Base-by-base conservation (phyloP, 1,140 invertebrate species). In the Cryptotermes secundus region DNA sequence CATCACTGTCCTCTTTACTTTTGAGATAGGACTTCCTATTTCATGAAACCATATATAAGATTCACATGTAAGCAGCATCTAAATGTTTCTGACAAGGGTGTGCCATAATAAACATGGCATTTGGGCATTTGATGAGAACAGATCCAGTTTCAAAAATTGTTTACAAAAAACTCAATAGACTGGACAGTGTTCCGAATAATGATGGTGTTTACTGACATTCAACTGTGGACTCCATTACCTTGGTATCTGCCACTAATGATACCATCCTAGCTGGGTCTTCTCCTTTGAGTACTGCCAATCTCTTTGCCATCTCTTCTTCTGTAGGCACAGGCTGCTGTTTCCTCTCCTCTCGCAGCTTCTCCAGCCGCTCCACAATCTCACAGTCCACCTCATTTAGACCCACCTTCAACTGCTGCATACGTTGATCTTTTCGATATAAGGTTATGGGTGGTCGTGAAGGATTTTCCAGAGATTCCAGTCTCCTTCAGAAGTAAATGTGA, bases 321-420 rank as follows among this genome's bases (percentile, higher is more conserved):
- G 85, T 65, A 83, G 49, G 83, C 9, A 80, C 16, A 45, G 65
- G 83, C 49, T 81, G 49, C 31, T 36, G 49, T 83, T 87, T 87
- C 82, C 87, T 87, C 72, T 91, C 89, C 84, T 90, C 90, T 87
- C 92, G 93, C 7, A 94, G 88, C 86, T 91, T 92, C 87, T 93
- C 91, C 83, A 95, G 88, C 24, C 93, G 89, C 83, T 93, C 91
- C 16, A 90, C 89, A 72, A 94, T 91, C 86, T 92, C 90, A 65
- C 90, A 88, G 87, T 91, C 91, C 65, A 89, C 88, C 49, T 88
- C 85, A 14, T 90, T 90, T 34, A 90, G 86, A 14, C 89, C 90
- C 53, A 87, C 84, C 79, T 88, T 88, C 79, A 90, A 86, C 9
- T 87, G 84, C 85, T 87, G 86, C 22, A 90, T 88, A 90, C 87